Evolutionary conservation across 2,797 vertebrate genomes (phyloP).

Genomic region (Sciaenops ocellatus): DNA sequence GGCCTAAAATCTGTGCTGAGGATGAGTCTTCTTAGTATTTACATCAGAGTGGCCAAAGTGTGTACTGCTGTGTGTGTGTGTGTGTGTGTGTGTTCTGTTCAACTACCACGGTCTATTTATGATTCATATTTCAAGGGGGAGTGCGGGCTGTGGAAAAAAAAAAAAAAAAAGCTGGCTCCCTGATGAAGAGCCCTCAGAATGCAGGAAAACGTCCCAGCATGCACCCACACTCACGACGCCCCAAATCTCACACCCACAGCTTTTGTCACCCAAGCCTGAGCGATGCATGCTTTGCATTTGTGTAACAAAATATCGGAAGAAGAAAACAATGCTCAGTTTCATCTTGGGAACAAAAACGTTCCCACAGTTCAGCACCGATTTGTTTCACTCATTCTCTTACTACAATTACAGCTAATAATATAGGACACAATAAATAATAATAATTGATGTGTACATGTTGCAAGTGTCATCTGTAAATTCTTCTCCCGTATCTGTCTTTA

Average conservation of each 20-base stretch:
- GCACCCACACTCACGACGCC: conserved; percentile 79
- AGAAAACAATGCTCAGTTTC: conserved; percentile 3
- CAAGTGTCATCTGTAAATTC: conserved; percentile 22
- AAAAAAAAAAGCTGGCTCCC: conserved; percentile 65
- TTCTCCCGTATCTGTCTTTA: neutral
- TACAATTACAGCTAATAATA: conserved; percentile 17
- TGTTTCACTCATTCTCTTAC: neutral
- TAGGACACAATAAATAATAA: neutral
- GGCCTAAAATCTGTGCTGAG: conserved; percentile 44
- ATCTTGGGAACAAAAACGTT: conserved; percentile 14
- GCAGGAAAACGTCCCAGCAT: conserved; percentile 78
- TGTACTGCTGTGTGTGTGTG: conserved; percentile 33
- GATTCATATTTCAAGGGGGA: conserved; percentile 76
- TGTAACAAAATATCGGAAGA: conserved; percentile 40
- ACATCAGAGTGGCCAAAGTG: conserved; percentile 51
- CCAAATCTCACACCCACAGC: conserved; percentile 75
- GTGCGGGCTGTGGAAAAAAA: conserved; percentile 58
- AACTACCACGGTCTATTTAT: conserved; percentile 50
- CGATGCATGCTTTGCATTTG: conserved; percentile 44
- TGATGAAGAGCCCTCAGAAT: conserved; percentile 70
- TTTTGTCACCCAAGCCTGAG: conserved; percentile 69
- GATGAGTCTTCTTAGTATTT: conserved; percentile 55
- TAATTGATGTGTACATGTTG: conserved; percentile 2
- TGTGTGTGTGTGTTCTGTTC: conserved; percentile 32
- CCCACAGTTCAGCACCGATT: neutral